A percentile compares a stretch with the other conserved stretches of the same genome.
Conservation (phyloP, 1,140 invertebrate genomes). For the Dolichoris vasculosae region DNA sequence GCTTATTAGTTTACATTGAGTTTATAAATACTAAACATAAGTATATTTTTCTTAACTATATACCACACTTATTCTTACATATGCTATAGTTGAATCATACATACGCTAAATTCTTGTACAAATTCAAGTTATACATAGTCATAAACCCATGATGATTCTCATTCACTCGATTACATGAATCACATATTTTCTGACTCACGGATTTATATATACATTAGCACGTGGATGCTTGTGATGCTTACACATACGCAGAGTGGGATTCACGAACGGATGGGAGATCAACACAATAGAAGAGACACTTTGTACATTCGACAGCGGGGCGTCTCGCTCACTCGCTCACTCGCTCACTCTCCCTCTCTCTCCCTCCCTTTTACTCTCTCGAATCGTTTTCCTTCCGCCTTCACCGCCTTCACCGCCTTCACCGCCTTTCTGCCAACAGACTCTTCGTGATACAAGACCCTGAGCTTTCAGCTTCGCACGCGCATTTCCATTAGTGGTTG, state of each 20-base stretch:
- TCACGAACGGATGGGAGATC: not conserved
- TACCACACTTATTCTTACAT: too few species aligned
- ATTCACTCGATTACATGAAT: not conserved
- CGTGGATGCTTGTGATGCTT: slow-evolving; percentile 2
- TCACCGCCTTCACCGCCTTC: not conserved
- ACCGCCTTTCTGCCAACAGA: not conserved
- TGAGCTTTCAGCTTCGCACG: not conserved
- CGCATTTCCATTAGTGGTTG: not conserved
- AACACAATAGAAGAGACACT: not conserved
- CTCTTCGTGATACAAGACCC: not conserved
- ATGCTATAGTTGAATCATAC: not conserved
- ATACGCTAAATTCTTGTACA: not conserved
- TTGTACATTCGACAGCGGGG: not conserved
- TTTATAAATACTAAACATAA: too few species aligned
- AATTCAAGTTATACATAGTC: not conserved
- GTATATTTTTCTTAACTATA: too few species aligned
- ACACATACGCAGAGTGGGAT: not conserved
- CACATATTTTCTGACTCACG: slow-evolving; percentile 7
- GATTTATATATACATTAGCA: slow-evolving; percentile 7
- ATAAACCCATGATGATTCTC: not conserved
- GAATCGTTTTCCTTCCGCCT: not conserved
- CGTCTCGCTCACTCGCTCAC: not conserved
- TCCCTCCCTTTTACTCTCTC: not conserved
- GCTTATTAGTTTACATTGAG: too few species aligned
- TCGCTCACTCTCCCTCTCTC: not conserved